phyloP scores from a whole-genome alignment of 2,888 invertebrate species.

The Ectemnius cavifrons region DNA sequence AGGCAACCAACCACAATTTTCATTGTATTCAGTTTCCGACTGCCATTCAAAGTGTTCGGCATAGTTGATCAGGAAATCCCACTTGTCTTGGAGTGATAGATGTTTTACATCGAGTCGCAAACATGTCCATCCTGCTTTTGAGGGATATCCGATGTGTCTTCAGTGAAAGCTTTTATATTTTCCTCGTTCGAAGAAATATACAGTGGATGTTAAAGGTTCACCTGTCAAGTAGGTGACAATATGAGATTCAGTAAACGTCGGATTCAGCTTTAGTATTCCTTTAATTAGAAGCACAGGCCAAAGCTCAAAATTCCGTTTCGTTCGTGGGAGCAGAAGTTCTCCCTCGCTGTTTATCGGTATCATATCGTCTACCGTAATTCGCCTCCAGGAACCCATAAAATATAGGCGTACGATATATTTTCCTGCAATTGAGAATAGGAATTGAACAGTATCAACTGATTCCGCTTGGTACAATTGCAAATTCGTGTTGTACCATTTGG shows the following conservation, averaged over 20 bases:
- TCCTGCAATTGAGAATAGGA: conserved; percentile 65
- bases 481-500: conserved; percentile 64
- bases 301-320: conserved; percentile 70
- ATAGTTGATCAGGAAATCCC: conserved; percentile 65
- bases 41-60: conserved; percentile 58
- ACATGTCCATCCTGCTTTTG: conserved; percentile 61
- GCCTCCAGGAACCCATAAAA: conserved; percentile 79
- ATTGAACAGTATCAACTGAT: conserved; percentile 13
- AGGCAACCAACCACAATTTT: conserved; percentile 16
- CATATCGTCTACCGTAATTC: conserved; percentile 78
- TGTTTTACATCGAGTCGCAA: conserved; percentile 53
- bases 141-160: no score
- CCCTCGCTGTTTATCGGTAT: conserved; percentile 76
- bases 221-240: conserved; percentile 78
- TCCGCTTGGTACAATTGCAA: not conserved
- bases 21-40: conserved; percentile 9
- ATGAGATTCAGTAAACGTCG: conserved; percentile 77
- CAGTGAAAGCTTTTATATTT: conserved; percentile 29
- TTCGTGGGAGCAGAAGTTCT: conserved; percentile 75
- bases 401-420: conserved; percentile 79
- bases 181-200: conserved; percentile 32
- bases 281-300: conserved; percentile 79
- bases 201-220: conserved; percentile 44
- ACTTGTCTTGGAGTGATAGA: conserved; percentile 61
- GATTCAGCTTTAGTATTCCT: conserved; percentile 78